Evolutionary conservation across 2,797 vertebrate genomes (phyloP).

Genomic region (Lycodopsis pacificus): DNA sequence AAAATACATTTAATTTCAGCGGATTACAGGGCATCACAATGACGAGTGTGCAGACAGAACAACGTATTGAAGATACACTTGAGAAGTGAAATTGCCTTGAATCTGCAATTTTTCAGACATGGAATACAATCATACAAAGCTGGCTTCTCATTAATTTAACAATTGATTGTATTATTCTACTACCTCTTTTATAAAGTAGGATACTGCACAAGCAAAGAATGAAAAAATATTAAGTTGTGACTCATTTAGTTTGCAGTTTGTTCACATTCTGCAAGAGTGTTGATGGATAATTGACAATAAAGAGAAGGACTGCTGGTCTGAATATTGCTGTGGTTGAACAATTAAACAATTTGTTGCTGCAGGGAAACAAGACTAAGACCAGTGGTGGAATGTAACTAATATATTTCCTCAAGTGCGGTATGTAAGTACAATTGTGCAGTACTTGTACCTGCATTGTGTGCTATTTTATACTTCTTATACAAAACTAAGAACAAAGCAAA

Average conservation of each 20-base stretch:
- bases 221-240: background rate
- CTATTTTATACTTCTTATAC: background rate
- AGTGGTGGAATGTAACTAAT: background rate
- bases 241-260: background rate
- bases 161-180: background rate
- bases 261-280: background rate
- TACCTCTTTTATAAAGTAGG: background rate
- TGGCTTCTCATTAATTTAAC: background rate
- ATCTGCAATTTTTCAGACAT: background rate
- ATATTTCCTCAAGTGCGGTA: background rate
- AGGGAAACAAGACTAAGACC: background rate
- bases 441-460: background rate
- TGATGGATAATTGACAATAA: background rate
- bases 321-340: background rate
- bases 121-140: background rate
- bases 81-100: background rate
- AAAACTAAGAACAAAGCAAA: too few species aligned
- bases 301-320: background rate
- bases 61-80: background rate
- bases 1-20: conserved; percentile 18
- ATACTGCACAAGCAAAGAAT: background rate
- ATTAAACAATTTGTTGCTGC: background rate
- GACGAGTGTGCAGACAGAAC: background rate
- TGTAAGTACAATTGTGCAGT: background rate
- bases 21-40: conserved; percentile 25